A percentile compares a stretch with the other conserved stretches of the same genome.
These are phyloP conservation scores for Callipepla californica DNA, from an alignment of 2,113 vertebrate species.

Conservation along the genomic window DNA sequence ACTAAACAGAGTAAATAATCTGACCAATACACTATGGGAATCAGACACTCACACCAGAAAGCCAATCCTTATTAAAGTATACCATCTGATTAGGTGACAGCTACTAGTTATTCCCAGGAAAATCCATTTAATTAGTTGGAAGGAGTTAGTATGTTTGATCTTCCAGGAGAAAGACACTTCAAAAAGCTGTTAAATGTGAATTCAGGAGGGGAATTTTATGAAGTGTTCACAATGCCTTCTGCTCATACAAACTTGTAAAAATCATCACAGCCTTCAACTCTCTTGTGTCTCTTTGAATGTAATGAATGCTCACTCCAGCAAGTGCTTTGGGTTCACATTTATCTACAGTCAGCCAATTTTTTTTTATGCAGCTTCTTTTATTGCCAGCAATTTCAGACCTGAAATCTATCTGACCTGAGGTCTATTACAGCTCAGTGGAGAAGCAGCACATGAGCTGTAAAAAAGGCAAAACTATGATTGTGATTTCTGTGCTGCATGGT, in stretches of 20 bases:
- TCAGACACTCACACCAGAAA: background rate
- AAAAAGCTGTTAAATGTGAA: background rate
- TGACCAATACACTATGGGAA: background rate
- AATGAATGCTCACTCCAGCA: background rate
- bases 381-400: background rate
- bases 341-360: background rate
- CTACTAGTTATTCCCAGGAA: conserved; percentile 9
- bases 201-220: background rate
- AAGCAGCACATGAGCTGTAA: background rate
- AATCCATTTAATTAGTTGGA: conserved; percentile 44
- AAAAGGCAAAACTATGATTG: background rate
- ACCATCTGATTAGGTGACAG: conserved; percentile 30
- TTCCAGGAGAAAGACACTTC: conserved; percentile 14
- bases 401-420: background rate
- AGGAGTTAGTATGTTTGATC: conserved; percentile 24
- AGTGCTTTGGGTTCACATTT: background rate
- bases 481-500: background rate
- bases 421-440: background rate
- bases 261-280: background rate
- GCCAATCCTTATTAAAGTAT: conserved; percentile 1
- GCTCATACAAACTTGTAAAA: background rate
- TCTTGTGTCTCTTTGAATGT: background rate
- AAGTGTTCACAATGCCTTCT: conserved; percentile 1
- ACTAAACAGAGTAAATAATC: background rate
- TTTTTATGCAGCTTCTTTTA: background rate